Base-by-base conservation (phyloP, 2,797 vertebrate genomes). In the Lacerta bilineata region DNA sequence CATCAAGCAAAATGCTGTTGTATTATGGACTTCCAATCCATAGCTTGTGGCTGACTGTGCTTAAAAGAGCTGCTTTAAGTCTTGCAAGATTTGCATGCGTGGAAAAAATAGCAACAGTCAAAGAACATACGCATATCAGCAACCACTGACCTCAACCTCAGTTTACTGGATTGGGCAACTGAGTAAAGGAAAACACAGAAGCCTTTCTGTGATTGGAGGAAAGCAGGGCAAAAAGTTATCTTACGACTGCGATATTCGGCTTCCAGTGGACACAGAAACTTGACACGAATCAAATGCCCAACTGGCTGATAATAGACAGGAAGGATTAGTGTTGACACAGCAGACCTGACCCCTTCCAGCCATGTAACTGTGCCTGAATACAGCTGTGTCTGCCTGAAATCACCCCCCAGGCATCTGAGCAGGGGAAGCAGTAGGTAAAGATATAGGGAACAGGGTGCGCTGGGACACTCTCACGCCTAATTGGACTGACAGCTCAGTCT, bases 401-500 rank as follows among this genome's bases (percentile, higher is more conserved):
- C 90, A 91, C 93, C 77, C 68, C 94, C 68, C 50, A n/a, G 94
- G 90, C 88, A 23, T 33, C 68, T 8, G 20, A 96, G 96, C 89
- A 61, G 18, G 69, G 41, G 94, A 95, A 95, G 94, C 97, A 94
- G 95, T 94, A 97, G 97, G 97, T 97, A 97, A 97, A 94, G 88
- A 93, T 93, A 91, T 66, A 94, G 96, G 96, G 96, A 97, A 95
- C 92, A 18, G 20, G 55, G 64, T 81, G 90, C 77, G 77, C 90
- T 93, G 95, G 94, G 96, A 96, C 94, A 95, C 95, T 94, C 91
- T 95, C 91, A 83, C 94, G 97, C 95, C 96, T 98, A 97, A 98
- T 98, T 97, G 97, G 96, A 97, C 97, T 98, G 98, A 98, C 98
- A 98, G 97, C 95, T 96, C 96, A 96, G 96, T 96, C 95, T 93